Evolutionary conservation across 2,797 vertebrate genomes (phyloP).

Genomic region (Cryptoblepharus egeriae): DNA sequence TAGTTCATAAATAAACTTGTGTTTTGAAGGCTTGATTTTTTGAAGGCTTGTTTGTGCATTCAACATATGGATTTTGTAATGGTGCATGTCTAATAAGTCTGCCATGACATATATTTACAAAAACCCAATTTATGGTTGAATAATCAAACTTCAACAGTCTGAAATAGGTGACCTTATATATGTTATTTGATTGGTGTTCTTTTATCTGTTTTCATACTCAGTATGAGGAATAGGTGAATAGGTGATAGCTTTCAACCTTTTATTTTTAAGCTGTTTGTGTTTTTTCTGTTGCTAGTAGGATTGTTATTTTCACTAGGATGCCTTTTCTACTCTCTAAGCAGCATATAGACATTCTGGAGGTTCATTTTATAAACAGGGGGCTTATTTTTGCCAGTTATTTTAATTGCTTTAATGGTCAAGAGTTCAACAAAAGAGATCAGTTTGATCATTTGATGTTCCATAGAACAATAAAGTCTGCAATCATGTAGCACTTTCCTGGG

Average conservation of each 20-base stretch:
- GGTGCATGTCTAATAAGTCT: too few species aligned
- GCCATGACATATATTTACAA: too few species aligned
- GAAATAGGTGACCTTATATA: too few species aligned
- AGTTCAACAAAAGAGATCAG: background rate
- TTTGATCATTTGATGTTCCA: background rate
- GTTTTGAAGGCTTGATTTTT: background rate
- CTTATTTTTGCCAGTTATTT: background rate
- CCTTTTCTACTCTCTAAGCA: background rate
- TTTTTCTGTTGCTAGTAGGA: background rate
- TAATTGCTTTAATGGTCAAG: conserved; percentile 23
- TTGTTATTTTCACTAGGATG: background rate
- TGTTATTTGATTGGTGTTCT: background rate
- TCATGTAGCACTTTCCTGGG: too few species aligned
- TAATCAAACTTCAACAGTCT: background rate
- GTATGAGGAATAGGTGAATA: background rate
- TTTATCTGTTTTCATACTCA: background rate
- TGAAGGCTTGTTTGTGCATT: background rate
- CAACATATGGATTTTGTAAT: too few species aligned
- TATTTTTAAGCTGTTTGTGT: background rate
- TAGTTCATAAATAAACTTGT: background rate
- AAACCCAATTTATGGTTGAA: too few species aligned
- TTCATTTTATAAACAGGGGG: background rate
- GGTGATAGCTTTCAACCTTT: background rate
- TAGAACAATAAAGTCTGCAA: background rate
- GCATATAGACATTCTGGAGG: background rate